Base-by-base conservation (phyloP, 2,888 invertebrate species). In the Heterodera filipjevi region DNA sequence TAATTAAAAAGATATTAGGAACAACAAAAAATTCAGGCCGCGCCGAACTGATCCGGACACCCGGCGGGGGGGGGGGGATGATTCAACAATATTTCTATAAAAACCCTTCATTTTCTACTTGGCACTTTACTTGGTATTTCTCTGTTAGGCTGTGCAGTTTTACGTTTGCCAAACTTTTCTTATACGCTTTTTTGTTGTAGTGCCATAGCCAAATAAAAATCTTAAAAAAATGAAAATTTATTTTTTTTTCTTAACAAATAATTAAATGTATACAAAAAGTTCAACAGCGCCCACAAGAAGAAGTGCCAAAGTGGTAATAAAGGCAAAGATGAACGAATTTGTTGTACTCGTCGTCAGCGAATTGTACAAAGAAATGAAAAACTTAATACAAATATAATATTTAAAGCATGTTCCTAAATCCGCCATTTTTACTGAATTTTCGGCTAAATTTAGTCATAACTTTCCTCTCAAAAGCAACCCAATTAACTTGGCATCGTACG, bases 341-440 rank as follows among this genome's bases (percentile, higher is more conserved):
- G 5, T 33, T 6, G 68, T 14, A 22, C 68, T 35, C 14, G 35
- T 68, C 33, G 35, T 14, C 33, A 68, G 12, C 33, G 68, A 3
- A 35, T 68, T 33, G 68, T 68, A 68, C 68, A 68, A 35, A 19
- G 68, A 32, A 22, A 68, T 22, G 33, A 68, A 35, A 35, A 68
- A 68, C 68, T 68, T 10, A 14, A 22, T n/a, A n/a, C n/a, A n/a
- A n/a, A n/a, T n/a, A n/a, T n/a, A n/a, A n/a, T n/a, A n/a, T n/a
- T n/a, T n/a, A n/a, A n/a, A n/a, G n/a, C n/a, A n/a, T n/a, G n/a
- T n/a, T n/a, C n/a, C n/a, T n/a, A n/a, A n/a, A n/a, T n/a, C n/a
- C n/a, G n/a, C n/a, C n/a, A n/a, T n/a, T n/a, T n/a, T n/a, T n/a
- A n/a, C n/a, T n/a, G n/a, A n/a, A n/a, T n/a, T n/a, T n/a, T n/a